Conservation (phyloP, 2,888 invertebrate genomes). For the Apotomis turbidana region DNA sequence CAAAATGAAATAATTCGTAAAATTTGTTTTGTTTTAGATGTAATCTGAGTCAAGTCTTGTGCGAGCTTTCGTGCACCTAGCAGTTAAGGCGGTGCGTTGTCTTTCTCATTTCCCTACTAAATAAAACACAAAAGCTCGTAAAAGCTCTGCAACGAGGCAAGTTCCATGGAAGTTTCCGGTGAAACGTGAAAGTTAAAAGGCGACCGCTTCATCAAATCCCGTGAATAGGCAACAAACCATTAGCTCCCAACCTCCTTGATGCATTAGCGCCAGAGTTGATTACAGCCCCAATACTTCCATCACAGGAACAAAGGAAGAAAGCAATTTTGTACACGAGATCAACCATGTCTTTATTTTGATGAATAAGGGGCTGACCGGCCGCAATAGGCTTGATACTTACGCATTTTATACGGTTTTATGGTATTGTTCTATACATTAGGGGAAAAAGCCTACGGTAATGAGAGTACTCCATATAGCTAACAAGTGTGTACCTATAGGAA, state of each 20-base stretch:
- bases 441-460: slow-evolving; percentile 69
- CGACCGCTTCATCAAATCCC: slow-evolving; percentile 57
- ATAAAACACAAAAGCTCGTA: not conserved
- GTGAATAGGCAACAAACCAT: slow-evolving; percentile 63
- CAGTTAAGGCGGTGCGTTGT: too few species aligned
- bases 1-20: too few species aligned
- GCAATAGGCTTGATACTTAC: slow-evolving; percentile 41
- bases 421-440: slow-evolving; percentile 66
- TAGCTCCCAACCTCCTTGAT: slow-evolving; percentile 53
- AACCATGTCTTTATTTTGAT: slow-evolving; percentile 44
- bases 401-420: slow-evolving; percentile 49
- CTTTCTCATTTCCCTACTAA: not conserved
- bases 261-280: slow-evolving; percentile 52
- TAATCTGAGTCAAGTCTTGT: too few species aligned
- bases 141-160: slow-evolving; percentile 6
- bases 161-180: slow-evolving; percentile 31
- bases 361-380: slow-evolving; percentile 40
- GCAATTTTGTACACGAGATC: slow-evolving; percentile 55
- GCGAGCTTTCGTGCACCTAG: too few species aligned
- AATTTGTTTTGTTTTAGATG: too few species aligned
- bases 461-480: slow-evolving; percentile 59
- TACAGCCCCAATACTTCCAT: slow-evolving; percentile 55
- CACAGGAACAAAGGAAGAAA: slow-evolving; percentile 61
- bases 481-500: slow-evolving; percentile 50
- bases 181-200: slow-evolving; percentile 30